phyloP scores from a whole-genome alignment of 2,888 invertebrate genomes.

The Stictocephala bisonia region DNA sequence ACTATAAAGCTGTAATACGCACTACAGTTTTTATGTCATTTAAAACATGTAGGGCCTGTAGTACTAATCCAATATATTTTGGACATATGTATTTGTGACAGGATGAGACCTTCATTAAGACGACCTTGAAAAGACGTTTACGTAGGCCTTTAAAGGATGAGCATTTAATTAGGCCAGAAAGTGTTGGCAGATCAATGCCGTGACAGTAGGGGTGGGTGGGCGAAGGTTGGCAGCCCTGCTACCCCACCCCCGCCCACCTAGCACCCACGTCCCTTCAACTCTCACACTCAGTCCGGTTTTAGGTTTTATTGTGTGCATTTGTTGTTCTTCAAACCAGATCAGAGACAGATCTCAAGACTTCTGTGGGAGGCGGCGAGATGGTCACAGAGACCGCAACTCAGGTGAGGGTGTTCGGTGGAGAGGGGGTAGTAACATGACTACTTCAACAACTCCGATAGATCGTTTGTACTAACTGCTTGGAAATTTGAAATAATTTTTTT shows the following conservation, averaged over 20 bases:
- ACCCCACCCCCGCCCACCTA: constrained; percentile 32
- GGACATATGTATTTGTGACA: no score
- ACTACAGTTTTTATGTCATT: no score
- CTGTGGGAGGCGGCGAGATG: constrained; percentile 44
- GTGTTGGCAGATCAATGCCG: constrained; percentile 33
- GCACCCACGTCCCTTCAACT: constrained; percentile 33
- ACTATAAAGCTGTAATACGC: no score
- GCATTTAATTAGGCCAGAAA: constrained; percentile 20
- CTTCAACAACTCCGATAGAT: no score
- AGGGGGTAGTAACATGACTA: neutral
- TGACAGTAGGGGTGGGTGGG: constrained; percentile 33
- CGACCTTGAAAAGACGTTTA: no score
- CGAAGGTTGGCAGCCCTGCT: constrained; percentile 44
- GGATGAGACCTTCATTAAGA: no score
- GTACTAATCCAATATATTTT: no score
- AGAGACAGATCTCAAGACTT: neutral
- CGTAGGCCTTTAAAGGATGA: neutral
- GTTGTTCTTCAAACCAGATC: constrained; percentile 42
- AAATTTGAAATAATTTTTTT: no score
- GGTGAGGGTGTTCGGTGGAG: constrained; percentile 44
- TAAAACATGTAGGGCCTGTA: no score
- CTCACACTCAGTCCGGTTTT: constrained; percentile 44
- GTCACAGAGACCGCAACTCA: constrained; percentile 56
- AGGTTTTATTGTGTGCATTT: constrained; percentile 46
- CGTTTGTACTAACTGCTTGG: no score